Conservation (phyloP, 2,113 vertebrate species). For the Trichomycterus rosablanca region DNA sequence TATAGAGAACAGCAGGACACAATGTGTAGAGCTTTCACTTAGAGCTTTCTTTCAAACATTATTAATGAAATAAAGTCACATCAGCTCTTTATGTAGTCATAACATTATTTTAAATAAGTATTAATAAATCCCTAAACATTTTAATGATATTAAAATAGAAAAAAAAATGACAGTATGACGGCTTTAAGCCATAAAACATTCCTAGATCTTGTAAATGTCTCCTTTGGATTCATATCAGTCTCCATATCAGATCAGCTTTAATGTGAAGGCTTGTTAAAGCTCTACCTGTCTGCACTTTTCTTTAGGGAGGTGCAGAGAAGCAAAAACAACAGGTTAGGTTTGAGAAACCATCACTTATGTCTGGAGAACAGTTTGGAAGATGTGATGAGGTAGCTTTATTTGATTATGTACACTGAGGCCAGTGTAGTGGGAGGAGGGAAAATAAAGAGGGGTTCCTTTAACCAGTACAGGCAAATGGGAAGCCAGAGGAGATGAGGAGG, state of each 20-base stretch:
- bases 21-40: no score
- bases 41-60: no score
- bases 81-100: no score
- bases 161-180: no score
- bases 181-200: constrained; percentile 33
- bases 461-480: constrained; percentile 75
- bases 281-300: constrained; percentile 33
- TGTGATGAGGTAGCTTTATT: constrained; percentile 69
- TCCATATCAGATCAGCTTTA: constrained; percentile 38
- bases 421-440: constrained; percentile 68
- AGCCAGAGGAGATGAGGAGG: constrained; percentile 50
- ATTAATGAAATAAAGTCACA: no score
- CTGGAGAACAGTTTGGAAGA: constrained; percentile 64
- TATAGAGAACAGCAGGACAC: no score
- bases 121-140: no score
- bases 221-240: constrained; percentile 34
- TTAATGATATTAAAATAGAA: no score
- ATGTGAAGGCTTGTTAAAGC: constrained; percentile 16
- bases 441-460: constrained; percentile 68
- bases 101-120: no score
- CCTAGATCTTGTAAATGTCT: constrained; percentile 39
- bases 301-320: background rate
- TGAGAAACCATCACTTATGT: constrained; percentile 30
- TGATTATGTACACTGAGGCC: constrained; percentile 44
- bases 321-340: background rate